A percentile compares a stretch with the other conserved stretches of the same genome.
phyloP scores from a whole-genome alignment of 2,888 invertebrate species.

The Mythimna albipuncta region DNA sequence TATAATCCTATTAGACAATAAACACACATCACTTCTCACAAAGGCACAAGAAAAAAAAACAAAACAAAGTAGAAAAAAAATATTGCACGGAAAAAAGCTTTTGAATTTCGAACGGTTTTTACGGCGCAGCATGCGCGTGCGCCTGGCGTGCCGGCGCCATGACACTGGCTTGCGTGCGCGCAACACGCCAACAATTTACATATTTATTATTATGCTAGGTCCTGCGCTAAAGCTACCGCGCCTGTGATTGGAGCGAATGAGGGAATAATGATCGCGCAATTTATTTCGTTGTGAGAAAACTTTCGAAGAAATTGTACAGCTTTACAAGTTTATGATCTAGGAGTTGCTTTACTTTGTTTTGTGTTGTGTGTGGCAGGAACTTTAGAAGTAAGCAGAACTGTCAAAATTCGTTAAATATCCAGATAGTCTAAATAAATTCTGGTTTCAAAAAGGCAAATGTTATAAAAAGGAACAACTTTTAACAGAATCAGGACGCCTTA shows the following conservation, averaged over 20 bases:
- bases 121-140: conserved; percentile 76
- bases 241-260: conserved; percentile 56
- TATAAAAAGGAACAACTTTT: neutral
- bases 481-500: conserved; percentile 15
- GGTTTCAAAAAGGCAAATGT: neutral
- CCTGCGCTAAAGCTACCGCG: conserved; percentile 69
- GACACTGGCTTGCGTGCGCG: conserved; percentile 83
- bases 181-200: conserved; percentile 77
- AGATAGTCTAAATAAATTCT: neutral
- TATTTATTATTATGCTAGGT: conserved; percentile 83
- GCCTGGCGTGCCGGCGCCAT: conserved; percentile 85
- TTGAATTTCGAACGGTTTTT: conserved; percentile 39
- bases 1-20: conserved; percentile 74
- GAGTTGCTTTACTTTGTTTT: neutral
- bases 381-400: neutral
- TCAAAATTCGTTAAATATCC: neutral
- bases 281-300: conserved; percentile 54
- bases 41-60: conserved; percentile 23
- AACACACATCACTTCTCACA: conserved; percentile 62
- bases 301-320: conserved; percentile 27
- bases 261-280: conserved; percentile 54
- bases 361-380: too few relatives aligned
- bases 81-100: conserved; percentile 47
- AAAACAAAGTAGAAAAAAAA: conserved; percentile 39
- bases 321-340: conserved; percentile 22